Evolutionary conservation across 35 echinoderm and acorn worm genomes (phyloP), one percentile per base, ranked within the genome.

Genomic region (Heliocidaris tuberculata): DNA sequence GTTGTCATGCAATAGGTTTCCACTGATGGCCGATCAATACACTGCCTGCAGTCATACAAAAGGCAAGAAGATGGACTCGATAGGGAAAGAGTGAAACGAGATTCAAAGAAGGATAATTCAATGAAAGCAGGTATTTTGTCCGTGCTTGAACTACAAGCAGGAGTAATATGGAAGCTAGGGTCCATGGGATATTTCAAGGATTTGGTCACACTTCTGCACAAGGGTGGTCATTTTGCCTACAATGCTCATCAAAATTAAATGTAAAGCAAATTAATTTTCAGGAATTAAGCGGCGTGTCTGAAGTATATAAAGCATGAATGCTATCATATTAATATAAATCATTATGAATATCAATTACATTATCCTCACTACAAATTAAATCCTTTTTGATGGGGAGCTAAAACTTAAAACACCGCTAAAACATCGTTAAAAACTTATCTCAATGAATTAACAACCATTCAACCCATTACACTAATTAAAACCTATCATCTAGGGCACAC

Each of bases 11-110:
- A 78, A 78, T 78, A 78, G 65, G 65, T 78, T 78, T 78, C 27
- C 65, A 78, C 65, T 78, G 65, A 78, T 78, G 65, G 65, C 65
- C 65, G 65, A 78, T 78, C 65, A 78, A 78, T 78, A 78, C 65
- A 78, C 27, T 19, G 65, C 65, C 65, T 78, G 65, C 19, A 78
- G 65, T 78, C 65, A 78, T 78, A 78, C 65, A 78, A 78, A 78
- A 78, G 65, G 65, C 65, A 78, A 78, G 65, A 24, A 78, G 65
- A 78, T 78, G 19, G 65, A n/a, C 65, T 78, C 27, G 65, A 78
- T 78, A 56, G 65, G 65, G 21, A 19, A 78, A 78, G 65, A 78
- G 24, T 24, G 8, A 9, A 21, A 24, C 17, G 21, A 78, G 65
- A 78, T 78, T 78, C 65, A 78, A 19, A 78, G 65, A n/a, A 7